Evolutionary conservation across 2,888 invertebrate genomes (phyloP).

Genomic region (Limnephilus marmoratus): DNA sequence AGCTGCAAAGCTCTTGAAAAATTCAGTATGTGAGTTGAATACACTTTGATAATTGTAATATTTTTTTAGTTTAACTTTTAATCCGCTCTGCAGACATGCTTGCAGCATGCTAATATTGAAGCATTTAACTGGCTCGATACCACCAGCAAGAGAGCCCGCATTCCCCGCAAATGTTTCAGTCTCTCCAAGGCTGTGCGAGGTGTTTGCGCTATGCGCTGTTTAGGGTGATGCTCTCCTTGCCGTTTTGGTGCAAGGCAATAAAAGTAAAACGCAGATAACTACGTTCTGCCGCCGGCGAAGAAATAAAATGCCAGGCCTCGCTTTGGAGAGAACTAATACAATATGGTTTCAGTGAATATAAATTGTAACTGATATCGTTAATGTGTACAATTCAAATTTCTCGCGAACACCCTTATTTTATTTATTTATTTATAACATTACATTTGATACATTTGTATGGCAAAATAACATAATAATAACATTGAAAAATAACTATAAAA

Average conservation of each 20-base stretch:
- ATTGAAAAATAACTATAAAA: too few relatives aligned
- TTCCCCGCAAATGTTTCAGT: background rate
- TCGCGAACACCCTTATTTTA: too few relatives aligned
- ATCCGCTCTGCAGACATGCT: constrained; percentile 1
- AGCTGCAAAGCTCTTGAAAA: background rate
- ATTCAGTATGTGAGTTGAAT: background rate
- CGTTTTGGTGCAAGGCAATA: background rate
- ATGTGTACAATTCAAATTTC: background rate
- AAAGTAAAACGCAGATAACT: constrained; percentile 4
- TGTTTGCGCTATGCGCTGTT: constrained; percentile 26
- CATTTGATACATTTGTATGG: too few relatives aligned
- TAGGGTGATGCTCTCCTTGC: constrained; percentile 5
- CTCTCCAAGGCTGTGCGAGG: background rate
- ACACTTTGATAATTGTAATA: background rate
- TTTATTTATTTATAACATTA: too few relatives aligned
- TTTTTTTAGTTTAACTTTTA: background rate
- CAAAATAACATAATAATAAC: too few relatives aligned
- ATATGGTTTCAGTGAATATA: background rate
- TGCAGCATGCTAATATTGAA: background rate
- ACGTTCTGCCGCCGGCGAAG: background rate
- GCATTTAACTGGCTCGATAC: background rate
- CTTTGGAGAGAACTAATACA: background rate
- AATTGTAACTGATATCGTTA: background rate
- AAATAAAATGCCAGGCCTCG: background rate
- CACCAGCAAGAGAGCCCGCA: background rate